A percentile compares a stretch with the other conserved stretches of the same genome.
phyloP scores from a whole-genome alignment of 2,113 vertebrate species.

The Anolis sagrei region DNA sequence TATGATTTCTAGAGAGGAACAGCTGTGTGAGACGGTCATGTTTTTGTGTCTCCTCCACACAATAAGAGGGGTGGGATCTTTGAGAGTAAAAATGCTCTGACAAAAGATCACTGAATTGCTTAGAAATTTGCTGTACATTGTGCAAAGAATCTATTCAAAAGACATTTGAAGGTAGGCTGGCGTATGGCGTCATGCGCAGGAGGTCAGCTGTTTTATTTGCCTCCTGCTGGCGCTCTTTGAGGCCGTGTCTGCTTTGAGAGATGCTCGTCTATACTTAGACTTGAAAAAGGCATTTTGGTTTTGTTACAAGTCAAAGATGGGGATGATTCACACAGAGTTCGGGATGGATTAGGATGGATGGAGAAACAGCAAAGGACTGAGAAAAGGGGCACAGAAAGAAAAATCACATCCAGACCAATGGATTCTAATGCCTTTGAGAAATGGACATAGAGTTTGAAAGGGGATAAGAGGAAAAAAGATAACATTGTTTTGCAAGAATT shows the following conservation, averaged over 20 bases:
- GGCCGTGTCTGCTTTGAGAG: constrained; percentile 60
- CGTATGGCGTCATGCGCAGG: not conserved
- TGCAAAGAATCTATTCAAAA: constrained; percentile 31
- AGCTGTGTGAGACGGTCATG: too few relatives aligned
- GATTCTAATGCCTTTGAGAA: not conserved
- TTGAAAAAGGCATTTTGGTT: constrained; percentile 68
- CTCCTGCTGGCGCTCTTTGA: constrained; percentile 52
- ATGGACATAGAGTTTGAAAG: not conserved
- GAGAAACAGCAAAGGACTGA: constrained; percentile 59
- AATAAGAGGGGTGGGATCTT: constrained; percentile 49
- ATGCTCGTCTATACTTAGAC: constrained; percentile 60
- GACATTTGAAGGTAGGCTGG: constrained; percentile 27
- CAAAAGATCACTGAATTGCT: not conserved
- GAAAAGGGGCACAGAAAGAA: constrained; percentile 50
- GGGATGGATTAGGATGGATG: constrained; percentile 66
- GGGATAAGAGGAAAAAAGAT: too few relatives aligned
- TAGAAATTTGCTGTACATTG: not conserved
- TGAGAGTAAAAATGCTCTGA: not conserved
- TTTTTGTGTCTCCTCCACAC: constrained; percentile 54
- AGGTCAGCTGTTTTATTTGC: constrained; percentile 58
- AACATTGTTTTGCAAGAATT: too few relatives aligned
- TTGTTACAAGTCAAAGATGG: constrained; percentile 64
- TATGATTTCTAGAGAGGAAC: constrained; percentile 2
- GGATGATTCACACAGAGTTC: constrained; percentile 49
- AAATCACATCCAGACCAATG: not conserved